Evolutionary conservation across 2,797 vertebrate genomes (phyloP).

Genomic region (Silurus aristotelis): DNA sequence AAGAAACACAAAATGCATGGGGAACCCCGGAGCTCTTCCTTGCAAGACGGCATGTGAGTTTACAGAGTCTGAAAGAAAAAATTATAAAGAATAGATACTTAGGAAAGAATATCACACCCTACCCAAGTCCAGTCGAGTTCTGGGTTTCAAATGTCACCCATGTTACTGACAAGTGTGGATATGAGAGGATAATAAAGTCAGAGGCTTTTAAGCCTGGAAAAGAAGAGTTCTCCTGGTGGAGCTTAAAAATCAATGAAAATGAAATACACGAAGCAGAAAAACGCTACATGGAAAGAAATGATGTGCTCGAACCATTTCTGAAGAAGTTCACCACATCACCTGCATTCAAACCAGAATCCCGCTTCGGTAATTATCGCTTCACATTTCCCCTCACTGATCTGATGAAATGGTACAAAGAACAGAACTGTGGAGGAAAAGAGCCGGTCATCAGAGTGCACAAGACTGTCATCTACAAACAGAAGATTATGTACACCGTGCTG

Average conservation of each 20-base stretch:
- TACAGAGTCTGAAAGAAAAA: background rate
- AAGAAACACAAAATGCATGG: background rate
- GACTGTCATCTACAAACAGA: conserved; percentile 38
- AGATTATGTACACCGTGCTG: conserved; percentile 49
- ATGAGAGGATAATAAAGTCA: background rate
- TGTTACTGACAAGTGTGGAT: background rate
- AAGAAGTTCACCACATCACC: conserved; percentile 47
- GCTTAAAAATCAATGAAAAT: conserved; percentile 14
- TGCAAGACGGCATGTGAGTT: background rate
- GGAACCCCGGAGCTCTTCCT: background rate
- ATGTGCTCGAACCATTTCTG: conserved; percentile 9
- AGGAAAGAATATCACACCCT: background rate
- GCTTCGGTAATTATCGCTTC: conserved; percentile 45
- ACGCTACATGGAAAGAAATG: background rate
- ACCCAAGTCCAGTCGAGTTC: conserved; percentile 44
- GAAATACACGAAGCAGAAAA: conserved; percentile 40
- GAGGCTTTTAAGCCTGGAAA: conserved; percentile 8
- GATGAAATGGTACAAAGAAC: conserved; percentile 34
- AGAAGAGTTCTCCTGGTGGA: conserved; percentile 37
- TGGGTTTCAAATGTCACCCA: conserved; percentile 37
- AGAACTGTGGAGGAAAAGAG: conserved; percentile 42
- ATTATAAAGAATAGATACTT: background rate
- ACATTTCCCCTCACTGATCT: conserved; percentile 32
- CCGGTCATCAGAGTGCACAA: conserved; percentile 40
- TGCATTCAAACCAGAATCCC: conserved; percentile 29